Percentiles rank a stretch among this genome's conserved stretches.
Evolutionary conservation across 2,113 vertebrate species (phyloP).

Genomic region (Chamaea fasciata): DNA sequence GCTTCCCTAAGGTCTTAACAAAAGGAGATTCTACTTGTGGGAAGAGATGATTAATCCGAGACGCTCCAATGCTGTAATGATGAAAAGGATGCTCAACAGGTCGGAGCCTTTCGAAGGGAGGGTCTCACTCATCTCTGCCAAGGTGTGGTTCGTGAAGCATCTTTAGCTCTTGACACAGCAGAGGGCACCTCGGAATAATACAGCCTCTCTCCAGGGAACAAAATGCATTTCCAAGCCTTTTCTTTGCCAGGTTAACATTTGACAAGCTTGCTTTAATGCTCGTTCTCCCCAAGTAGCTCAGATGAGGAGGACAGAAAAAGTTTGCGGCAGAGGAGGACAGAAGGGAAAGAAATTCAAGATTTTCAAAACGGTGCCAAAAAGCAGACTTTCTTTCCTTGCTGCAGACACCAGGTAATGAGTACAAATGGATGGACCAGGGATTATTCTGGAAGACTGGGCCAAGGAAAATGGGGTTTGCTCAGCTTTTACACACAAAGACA

Average conservation of each 20-base stretch:
- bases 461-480: background rate
- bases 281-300: constrained; percentile 39
- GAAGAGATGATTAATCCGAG: background rate
- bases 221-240: constrained; percentile 58
- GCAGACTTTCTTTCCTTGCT: background rate
- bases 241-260: constrained; percentile 52
- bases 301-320: constrained; percentile 46
- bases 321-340: constrained; percentile 16
- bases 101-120: constrained; percentile 8
- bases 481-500: background rate
- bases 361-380: constrained; percentile 34
- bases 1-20: constrained; percentile 41
- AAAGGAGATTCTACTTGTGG: constrained; percentile 27
- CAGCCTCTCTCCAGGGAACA: constrained; percentile 59
- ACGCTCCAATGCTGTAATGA: background rate
- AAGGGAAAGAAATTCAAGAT: constrained; percentile 8
- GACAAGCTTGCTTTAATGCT: constrained; percentile 49
- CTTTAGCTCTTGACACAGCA: constrained; percentile 61
- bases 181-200: constrained; percentile 57
- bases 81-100: background rate
- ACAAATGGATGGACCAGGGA: background rate
- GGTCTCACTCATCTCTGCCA: background rate
- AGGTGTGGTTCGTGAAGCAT: constrained; percentile 12
- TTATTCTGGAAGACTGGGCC: constrained; percentile 23
- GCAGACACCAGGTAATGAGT: constrained; percentile 34